These are phyloP conservation scores for Serinus canaria DNA, from an alignment of 2,113 vertebrate genomes.

Conservation along the genomic window DNA sequence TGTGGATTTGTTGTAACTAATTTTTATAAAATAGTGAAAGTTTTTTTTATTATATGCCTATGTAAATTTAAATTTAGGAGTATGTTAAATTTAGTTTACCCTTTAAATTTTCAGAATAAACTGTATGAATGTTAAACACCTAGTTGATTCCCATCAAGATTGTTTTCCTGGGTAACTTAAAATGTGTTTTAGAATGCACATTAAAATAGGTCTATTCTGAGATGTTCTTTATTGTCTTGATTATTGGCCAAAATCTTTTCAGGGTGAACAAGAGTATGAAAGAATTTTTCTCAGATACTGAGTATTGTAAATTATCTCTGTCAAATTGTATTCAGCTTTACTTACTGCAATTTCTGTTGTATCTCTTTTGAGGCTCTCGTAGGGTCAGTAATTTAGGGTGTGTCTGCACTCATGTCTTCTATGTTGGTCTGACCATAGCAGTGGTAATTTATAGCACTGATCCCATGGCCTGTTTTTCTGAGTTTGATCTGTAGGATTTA, in stretches of 20 bases:
- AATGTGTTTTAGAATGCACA: neutral
- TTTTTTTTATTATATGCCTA: neutral
- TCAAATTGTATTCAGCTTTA: neutral
- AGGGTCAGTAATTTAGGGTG: neutral
- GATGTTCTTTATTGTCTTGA: neutral
- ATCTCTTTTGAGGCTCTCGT: neutral
- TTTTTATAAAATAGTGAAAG: neutral
- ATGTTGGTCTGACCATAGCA: neutral
- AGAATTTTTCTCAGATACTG: neutral
- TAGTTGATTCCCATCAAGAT: neutral
- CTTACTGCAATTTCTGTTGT: neutral
- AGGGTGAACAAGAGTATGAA: neutral
- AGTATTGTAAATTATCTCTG: neutral
- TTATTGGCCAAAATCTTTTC: neutral
- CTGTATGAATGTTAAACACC: neutral
- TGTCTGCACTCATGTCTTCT: neutral
- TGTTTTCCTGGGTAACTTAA: neutral
- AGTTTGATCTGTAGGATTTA: neutral
- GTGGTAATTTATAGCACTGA: neutral
- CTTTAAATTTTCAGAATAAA: neutral
- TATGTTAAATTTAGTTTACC: neutral
- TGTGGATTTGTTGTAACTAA: neutral
- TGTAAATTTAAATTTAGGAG: neutral
- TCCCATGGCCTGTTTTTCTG: neutral
- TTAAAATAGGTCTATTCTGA: neutral